These are phyloP conservation scores for Oreochromis spilurus DNA, from an alignment of 2,113 vertebrate genomes.

Conservation along the genomic window DNA sequence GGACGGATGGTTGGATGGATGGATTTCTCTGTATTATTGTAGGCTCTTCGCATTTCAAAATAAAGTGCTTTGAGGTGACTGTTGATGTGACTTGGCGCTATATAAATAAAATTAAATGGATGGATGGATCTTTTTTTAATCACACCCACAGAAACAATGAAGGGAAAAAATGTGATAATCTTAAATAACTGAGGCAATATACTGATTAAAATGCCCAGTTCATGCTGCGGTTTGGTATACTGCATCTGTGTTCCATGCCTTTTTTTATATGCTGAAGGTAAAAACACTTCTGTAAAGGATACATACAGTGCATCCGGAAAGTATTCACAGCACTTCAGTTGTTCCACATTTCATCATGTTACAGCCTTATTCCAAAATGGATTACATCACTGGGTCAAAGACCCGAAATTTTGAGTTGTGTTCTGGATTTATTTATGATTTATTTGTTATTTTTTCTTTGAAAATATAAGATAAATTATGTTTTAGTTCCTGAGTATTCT, in stretches of 20 bases:
- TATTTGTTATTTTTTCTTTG: not conserved
- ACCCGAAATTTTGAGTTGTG: not conserved
- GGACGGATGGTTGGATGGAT: not conserved
- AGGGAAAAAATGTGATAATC: not conserved
- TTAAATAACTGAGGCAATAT: not conserved
- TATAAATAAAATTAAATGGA: not conserved
- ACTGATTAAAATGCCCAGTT: not conserved
- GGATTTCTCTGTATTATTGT: not conserved
- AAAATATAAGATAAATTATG: not conserved
- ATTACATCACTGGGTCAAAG: not conserved
- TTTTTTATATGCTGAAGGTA: not conserved
- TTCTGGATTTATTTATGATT: not conserved
- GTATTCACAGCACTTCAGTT: not conserved
- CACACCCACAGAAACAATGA: not conserved
- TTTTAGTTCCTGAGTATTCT: not conserved
- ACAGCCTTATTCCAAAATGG: not conserved
- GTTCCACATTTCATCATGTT: not conserved
- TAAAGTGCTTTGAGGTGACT: not conserved
- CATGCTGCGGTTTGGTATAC: not conserved
- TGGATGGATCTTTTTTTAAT: not conserved
- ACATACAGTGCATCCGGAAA: not conserved
- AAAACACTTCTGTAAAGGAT: not conserved
- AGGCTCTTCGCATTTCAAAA: not conserved
- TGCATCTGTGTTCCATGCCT: not conserved
- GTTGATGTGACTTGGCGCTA: not conserved